A percentile compares a stretch with the other conserved stretches of the same genome.
Evolutionary conservation across 2,888 invertebrate genomes (phyloP).

Genomic region (Epinotia bilunana): DNA sequence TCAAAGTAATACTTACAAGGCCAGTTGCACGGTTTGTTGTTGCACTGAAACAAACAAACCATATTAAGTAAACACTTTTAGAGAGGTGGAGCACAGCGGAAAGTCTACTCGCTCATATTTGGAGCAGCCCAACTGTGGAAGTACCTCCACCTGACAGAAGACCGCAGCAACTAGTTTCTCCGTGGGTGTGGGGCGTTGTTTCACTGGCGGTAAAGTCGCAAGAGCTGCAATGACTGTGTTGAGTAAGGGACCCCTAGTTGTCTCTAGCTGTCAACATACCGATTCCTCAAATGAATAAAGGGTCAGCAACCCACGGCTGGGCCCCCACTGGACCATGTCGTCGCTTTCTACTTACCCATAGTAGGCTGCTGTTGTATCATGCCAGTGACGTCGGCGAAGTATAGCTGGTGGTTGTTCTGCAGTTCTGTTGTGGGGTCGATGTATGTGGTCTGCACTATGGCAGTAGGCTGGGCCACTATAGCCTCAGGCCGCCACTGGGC

Average conservation of each 20-base stretch:
- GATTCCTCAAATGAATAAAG: too few relatives aligned
- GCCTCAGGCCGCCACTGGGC: constrained; percentile 57
- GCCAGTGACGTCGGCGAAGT: constrained; percentile 69
- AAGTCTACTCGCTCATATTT: too few relatives aligned
- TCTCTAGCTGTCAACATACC: too few relatives aligned
- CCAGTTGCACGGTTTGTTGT: constrained; percentile 72
- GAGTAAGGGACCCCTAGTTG: too few relatives aligned
- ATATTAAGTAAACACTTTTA: not conserved
- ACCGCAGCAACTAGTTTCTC: too few relatives aligned
- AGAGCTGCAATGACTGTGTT: too few relatives aligned
- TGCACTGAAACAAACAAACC: constrained; percentile 66
- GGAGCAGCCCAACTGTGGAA: too few relatives aligned
- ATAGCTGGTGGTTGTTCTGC: constrained; percentile 63
- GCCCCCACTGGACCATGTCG: constrained; percentile 57
- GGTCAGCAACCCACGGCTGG: constrained; percentile 45
- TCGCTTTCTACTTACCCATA: constrained; percentile 65
- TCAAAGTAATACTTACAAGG: constrained; percentile 67
- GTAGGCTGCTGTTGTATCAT: constrained; percentile 67
- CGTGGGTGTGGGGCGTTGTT: too few relatives aligned
- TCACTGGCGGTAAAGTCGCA: too few relatives aligned
- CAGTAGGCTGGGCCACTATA: constrained; percentile 57
- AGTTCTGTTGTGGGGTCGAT: constrained; percentile 69
- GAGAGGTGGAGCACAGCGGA: too few relatives aligned
- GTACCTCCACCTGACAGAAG: too few relatives aligned
- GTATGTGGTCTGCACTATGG: constrained; percentile 63